phyloP scores from a whole-genome alignment of 1,140 invertebrate species.

The Cydia splendana region DNA sequence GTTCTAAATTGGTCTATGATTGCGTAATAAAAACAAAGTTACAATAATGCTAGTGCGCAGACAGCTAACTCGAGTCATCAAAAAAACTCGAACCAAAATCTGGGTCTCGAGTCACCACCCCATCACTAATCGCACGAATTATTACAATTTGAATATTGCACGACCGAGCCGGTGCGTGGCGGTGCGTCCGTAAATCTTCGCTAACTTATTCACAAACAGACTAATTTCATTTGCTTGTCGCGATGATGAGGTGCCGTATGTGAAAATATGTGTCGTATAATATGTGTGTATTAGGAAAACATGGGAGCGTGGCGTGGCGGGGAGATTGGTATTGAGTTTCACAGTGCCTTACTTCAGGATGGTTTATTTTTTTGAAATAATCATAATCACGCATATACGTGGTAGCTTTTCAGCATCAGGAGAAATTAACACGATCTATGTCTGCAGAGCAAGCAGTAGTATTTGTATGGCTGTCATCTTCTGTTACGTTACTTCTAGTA shows the following conservation, averaged over 20 bases:
- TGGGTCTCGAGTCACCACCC: not conserved
- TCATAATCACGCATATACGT: too few species aligned
- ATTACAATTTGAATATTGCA: slow-evolving; percentile 22
- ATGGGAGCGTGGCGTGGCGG: not conserved
- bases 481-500: too few species aligned
- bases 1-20: too few species aligned
- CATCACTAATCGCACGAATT: not conserved
- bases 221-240: slow-evolving; percentile 26
- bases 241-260: slow-evolving; percentile 3
- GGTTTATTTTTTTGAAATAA: too few species aligned
- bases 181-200: not conserved
- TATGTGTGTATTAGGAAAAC: not conserved
- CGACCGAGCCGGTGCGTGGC: not conserved
- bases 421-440: too few species aligned
- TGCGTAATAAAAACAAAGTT: too few species aligned
- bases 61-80: not conserved
- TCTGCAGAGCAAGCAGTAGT: too few species aligned
- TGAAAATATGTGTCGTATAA: not conserved
- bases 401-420: too few species aligned
- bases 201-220: slow-evolving; percentile 22
- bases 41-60: not conserved
- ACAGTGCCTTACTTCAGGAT: too few species aligned
- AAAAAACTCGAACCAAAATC: not conserved
- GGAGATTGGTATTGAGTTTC: not conserved
- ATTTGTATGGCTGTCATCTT: too few species aligned